Base-by-base conservation (phyloP, 2,797 vertebrate species). In the Pangasius mekongensis region DNA sequence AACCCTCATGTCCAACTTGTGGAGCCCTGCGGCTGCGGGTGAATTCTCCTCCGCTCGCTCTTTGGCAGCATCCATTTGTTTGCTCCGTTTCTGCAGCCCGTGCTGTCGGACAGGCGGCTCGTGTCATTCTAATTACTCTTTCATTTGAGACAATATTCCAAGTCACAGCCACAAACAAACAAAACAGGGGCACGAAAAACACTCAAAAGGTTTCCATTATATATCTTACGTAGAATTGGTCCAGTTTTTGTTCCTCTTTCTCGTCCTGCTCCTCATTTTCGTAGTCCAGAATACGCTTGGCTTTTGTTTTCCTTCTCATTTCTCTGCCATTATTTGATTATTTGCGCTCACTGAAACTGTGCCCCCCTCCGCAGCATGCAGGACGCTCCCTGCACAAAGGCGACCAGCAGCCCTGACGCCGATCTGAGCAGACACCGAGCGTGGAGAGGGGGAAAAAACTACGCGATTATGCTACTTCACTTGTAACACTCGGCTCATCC, bases 231-330 rank as follows among this genome's bases (percentile, higher is more conserved):
- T 89, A 85, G 89, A 88, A 89, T 86, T 88, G 84, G 76, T 92
- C 91, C 85, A 84, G 84, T 86, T 91, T 91, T 78, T 87, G 90
- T 47, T 91, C 92, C 87, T 91, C 92, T 89, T 91, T 92, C 56
- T 92, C 92, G 64, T 93, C 92, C 80, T 92, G 89, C 81, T 92
- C 91, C 73, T 93, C 92, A 90, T 93, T 90, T 82, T 92, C 91
- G 89, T 90, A 92, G 85, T 93, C 93, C 43, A 92, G 91, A 84
- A 93, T 84, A 62, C 93, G 93, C 88, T 92, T 92, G 27, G 93
- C 93, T 91, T 92, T 92, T 89, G 93, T 93, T 92, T 93, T 93
- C 91, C 91, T 93, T 91, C 93, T 93, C 93, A 93, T 93, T 92
- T 92, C 93, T 92, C 91, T 91, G 81, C 92, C 93, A 93, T 92